Base-by-base conservation (phyloP, 2,113 vertebrate genomes). In the Marcusenius ussheri region DNA sequence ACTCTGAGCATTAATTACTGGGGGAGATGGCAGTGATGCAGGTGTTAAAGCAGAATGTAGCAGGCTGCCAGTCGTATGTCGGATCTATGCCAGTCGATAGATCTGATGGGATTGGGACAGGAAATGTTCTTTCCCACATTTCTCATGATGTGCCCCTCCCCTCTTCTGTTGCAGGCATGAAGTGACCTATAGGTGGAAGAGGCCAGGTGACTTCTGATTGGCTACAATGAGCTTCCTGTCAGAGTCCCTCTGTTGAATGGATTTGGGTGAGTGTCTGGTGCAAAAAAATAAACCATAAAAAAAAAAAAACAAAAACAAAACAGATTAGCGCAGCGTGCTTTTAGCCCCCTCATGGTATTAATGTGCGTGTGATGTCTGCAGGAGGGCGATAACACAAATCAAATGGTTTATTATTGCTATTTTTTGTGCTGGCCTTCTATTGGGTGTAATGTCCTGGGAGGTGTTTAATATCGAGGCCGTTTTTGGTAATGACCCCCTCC, bases 401-500 rank as follows among this genome's bases (percentile, higher is more conserved):
- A 47, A 46, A 45, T 24, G 83, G 5, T n/a, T 84, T 84, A 11
- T 84, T 47, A 46, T 84, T 47, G 42, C 6, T n/a, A 47, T 91
- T 88, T 46, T 85, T 90, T 84, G 80, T 51, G 47, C 88, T 47
- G 27, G 47, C 35, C 17, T 89, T 35, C 91, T 92, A 17, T 47
- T 92, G 84, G 89, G 90, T 92, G 92, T 94, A 94, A 96, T 95
- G 94, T 92, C 90, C 91, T 91, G 89, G 90, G 90, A 92, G 93
- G 89, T 90, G 88, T 91, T 87, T 92, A 91, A 91, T 77, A 93
- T 93, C 91, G 88, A 94, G 94, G 93, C 94, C 93, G 31, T 93
- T 94, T 80, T 93, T 93, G 89, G 93, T 94, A 95, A 96, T 95
- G 95, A 94, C 94, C 92, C 93, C 91, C 88, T 89, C 95, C 95